These are phyloP conservation scores for Erpetoichthys calabaricus DNA, from an alignment of 2,797 vertebrate genomes.

Conservation along the genomic window DNA sequence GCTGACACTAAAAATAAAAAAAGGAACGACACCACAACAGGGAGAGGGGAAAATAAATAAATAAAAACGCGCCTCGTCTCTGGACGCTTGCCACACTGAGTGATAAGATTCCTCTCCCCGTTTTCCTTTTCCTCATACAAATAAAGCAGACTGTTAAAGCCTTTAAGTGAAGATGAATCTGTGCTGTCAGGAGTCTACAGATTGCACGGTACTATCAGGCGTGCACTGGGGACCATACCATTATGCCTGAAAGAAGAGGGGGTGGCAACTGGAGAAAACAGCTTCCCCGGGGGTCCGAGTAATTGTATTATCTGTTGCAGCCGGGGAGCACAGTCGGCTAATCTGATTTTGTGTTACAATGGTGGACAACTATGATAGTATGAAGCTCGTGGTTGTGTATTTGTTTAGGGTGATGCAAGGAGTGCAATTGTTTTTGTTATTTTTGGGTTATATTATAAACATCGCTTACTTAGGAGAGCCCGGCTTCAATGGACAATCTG, in stretches of 20 bases:
- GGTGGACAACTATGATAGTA: background rate
- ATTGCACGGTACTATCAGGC: slow-evolving; percentile 44
- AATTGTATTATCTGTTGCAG: slow-evolving; percentile 1
- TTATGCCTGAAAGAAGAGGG: slow-evolving; percentile 39
- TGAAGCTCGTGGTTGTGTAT: background rate
- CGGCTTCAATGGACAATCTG: too few relatives aligned
- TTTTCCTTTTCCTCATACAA: slow-evolving; percentile 27
- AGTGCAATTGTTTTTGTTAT: too few relatives aligned
- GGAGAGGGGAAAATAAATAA: background rate
- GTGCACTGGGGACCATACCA: slow-evolving; percentile 61
- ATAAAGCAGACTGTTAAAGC: slow-evolving; percentile 25
- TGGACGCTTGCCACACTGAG: background rate
- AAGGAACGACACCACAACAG: background rate
- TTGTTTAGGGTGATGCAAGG: too few relatives aligned
- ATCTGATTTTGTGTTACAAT: slow-evolving; percentile 1
- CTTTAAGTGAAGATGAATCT: slow-evolving; percentile 31
- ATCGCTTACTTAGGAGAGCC: too few relatives aligned
- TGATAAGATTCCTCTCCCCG: slow-evolving; percentile 26
- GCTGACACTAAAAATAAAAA: slow-evolving; percentile 21
- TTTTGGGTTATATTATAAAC: too few relatives aligned
- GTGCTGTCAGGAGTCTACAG: slow-evolving; percentile 42
- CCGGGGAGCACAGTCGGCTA: background rate
- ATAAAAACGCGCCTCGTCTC: too few relatives aligned
- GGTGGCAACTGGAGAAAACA: slow-evolving; percentile 18
- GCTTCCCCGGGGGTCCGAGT: background rate